Evolutionary conservation across 2,888 invertebrate genomes (phyloP), one percentile per base, ranked within the genome.

Genomic region (Oscheius sp.): DNA sequence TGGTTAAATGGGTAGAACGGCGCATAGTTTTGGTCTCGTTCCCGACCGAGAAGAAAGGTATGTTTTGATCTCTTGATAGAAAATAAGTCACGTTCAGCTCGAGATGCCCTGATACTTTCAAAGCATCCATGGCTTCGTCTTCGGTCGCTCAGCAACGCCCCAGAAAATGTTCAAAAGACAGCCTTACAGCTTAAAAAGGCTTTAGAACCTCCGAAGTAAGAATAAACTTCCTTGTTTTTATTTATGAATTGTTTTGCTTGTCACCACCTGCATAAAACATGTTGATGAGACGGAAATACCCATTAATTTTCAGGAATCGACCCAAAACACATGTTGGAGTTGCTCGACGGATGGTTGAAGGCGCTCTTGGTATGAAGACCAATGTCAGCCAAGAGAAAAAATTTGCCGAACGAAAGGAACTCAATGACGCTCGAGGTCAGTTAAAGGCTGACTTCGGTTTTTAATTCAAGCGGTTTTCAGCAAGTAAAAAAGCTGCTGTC

Each of bases 321-420:
- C 71, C 70, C n/a, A 67, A 64, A 45, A 76, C 76, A 6, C 72
- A 72, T 50, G 72, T 72, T 0, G 72, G 71, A 10, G 75, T 75
- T 12, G 79, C 79, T 4, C 65, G 79, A 15, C 70, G 79, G 5
- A 71, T 76, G 64, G 75, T 79, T 2, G 79, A 79, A 27, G 71
- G 71, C n/a, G 72, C 74, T 5, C 66, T 79, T 12, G 76, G 76
- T 12, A 71, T 72, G 29, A 72, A 75, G 65, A 66, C 76, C 0
- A 65, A 65, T 0, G 75, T 76, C 1, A 53, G 75, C 3, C 63
- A 57, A 23, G 79, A 79, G 55, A 70, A 79, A 48, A 70, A 71
- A 15, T 64, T 64, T 50, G 70, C 66, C 15, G 79, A 79, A 48
- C 69, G 72, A 20, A 66, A 71, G 3, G 68, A 75, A n/a, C 65